Evolutionary conservation across 30 jellyfish, hydroid and myxozoan genomes (phyloP).

Genomic region (Morbakka virulenta): DNA sequence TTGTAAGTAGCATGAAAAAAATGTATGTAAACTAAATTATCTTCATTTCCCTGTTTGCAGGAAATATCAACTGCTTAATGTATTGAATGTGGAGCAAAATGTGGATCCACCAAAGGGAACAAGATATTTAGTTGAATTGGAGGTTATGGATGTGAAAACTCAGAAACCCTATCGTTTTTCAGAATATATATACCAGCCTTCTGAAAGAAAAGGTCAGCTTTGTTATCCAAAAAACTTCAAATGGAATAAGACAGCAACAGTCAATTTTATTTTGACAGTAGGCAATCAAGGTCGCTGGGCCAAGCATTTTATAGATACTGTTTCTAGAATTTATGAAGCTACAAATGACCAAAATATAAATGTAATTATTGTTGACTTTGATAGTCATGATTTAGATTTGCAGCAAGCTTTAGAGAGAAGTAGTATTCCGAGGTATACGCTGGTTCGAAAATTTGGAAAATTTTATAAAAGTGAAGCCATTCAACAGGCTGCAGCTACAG

Average conservation of each 20-base stretch:
- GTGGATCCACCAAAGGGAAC: conserved; percentile 56
- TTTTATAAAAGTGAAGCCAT: conserved; percentile 88
- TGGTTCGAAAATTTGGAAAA: conserved; percentile 50
- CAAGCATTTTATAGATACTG: conserved; percentile 62
- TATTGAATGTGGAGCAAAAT: conserved; percentile 74
- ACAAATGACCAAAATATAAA: conserved; percentile 68
- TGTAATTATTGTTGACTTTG: conserved; percentile 78
- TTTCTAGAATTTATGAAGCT: conserved; percentile 58
- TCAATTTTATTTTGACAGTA: conserved; percentile 72
- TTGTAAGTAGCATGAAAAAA: too few species aligned
- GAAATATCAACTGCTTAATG: conserved; percentile 39
- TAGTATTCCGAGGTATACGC: conserved; percentile 58
- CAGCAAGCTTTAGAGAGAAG: conserved; percentile 49
- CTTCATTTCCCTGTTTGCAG: conserved; percentile 25
- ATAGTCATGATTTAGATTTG: conserved; percentile 67
- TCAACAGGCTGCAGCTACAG: conserved; percentile 71
- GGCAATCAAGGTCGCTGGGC: conserved; percentile 97
- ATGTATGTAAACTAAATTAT: too few species aligned
- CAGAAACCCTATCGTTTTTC: conserved; percentile 58
- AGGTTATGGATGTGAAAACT: conserved; percentile 12
- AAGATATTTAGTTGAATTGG: conserved; percentile 82
- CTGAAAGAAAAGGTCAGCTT: conserved; percentile 1
- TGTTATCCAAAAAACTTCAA: conserved; percentile 80
- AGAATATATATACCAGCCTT: conserved; percentile 62
- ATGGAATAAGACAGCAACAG: conserved; percentile 85